Conservation (phyloP, 2,797 vertebrate genomes). For the Ceyx erithaca region DNA sequence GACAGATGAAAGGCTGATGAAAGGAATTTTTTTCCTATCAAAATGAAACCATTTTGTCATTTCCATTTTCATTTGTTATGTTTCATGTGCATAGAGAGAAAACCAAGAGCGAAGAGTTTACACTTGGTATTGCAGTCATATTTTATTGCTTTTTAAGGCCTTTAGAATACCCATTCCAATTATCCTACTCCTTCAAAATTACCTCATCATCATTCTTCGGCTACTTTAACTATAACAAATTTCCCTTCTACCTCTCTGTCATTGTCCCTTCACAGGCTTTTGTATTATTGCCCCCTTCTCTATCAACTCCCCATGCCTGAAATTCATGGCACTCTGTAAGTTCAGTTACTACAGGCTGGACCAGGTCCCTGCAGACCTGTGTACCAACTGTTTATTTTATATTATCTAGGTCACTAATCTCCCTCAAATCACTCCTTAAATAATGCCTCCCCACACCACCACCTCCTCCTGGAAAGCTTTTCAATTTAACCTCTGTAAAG, state of each 20-base stretch:
- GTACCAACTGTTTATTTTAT: background rate
- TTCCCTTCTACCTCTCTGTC: background rate
- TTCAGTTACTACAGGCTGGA: background rate
- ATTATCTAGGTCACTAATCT: background rate
- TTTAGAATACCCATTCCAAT: background rate
- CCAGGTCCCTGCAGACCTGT: background rate
- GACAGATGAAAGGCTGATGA: background rate
- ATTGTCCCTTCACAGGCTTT: background rate
- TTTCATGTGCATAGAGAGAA: background rate
- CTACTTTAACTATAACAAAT: background rate
- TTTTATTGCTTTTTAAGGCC: background rate
- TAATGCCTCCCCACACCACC: accelerated
- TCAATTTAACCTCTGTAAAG: background rate
- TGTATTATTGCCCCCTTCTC: background rate
- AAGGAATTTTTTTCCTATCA: background rate
- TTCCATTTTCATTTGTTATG: background rate
- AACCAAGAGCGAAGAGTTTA: background rate
- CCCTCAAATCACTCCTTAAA: background rate
- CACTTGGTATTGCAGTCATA: background rate
- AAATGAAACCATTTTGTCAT: background rate
- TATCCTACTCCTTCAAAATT: background rate
- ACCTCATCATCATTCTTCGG: background rate
- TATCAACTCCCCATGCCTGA: background rate
- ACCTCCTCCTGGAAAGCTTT: background rate
- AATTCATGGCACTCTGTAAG: background rate